phyloP scores from a whole-genome alignment of 2,888 invertebrate genomes.

The Calameuta filiformis region DNA sequence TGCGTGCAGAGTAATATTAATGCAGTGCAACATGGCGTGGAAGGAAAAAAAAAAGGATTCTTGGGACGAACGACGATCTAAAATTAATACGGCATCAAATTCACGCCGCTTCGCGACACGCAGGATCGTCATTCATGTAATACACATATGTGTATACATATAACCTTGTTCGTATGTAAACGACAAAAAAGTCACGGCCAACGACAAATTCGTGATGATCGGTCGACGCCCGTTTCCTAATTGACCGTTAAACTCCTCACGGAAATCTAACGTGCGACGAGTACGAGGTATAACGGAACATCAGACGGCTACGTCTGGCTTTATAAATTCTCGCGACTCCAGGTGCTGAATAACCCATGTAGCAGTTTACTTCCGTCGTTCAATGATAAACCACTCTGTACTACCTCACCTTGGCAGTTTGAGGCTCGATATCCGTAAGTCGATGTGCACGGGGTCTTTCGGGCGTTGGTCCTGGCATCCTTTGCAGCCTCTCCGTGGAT shows the following conservation, averaged over 20 bases:
- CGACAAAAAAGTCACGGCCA: not conserved
- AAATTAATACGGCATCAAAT: slow-evolving; percentile 8
- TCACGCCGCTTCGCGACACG: not conserved
- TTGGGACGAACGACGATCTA: not conserved
- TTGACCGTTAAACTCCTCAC: not conserved
- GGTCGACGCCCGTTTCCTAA: not conserved
- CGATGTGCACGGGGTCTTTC: slow-evolving; percentile 62
- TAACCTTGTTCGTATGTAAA: not conserved
- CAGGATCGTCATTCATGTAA: not conserved
- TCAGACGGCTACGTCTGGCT: not conserved
- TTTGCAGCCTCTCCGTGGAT: slow-evolving; percentile 52
- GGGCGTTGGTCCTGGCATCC: slow-evolving; percentile 61
- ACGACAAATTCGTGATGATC: not conserved
- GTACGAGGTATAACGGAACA: not conserved
- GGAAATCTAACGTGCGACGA: not conserved
- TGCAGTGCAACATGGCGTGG: not conserved
- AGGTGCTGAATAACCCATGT: not conserved
- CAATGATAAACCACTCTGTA: not conserved
- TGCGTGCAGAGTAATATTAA: slow-evolving; percentile 3
- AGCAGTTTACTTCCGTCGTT: not conserved
- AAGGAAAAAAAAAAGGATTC: not conserved
- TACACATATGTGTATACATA: not conserved
- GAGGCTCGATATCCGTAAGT: slow-evolving; percentile 62
- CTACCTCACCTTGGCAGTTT: slow-evolving; percentile 51
- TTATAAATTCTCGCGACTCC: not conserved